Conservation (phyloP, 2,888 invertebrate genomes). For the Coremacera marginata region DNA sequence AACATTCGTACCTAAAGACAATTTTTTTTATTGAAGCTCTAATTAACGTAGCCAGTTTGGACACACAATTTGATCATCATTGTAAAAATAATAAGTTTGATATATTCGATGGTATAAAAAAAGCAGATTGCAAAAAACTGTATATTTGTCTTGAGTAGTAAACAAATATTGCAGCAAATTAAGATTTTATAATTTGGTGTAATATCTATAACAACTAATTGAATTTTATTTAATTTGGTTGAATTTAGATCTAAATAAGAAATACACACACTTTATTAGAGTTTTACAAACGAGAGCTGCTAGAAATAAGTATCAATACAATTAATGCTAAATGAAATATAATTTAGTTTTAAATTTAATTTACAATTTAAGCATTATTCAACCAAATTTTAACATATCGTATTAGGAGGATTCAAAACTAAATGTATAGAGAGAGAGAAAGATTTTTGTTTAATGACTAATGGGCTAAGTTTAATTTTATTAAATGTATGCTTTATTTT, state of each 20-base stretch:
- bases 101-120: conserved; percentile 3
- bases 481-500: too few relatives aligned
- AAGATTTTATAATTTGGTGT: background rate
- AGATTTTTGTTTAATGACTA: too few relatives aligned
- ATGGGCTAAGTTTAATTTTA: background rate
- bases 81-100: background rate
- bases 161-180: conserved; percentile 25
- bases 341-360: background rate
- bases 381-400: background rate
- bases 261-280: too few relatives aligned
- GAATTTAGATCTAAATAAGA: too few relatives aligned
- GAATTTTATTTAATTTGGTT: too few relatives aligned
- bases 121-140: too few relatives aligned
- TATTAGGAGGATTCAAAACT: background rate
- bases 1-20: too few relatives aligned
- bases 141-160: background rate
- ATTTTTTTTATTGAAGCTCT: background rate
- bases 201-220: background rate
- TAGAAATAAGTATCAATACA: conserved; percentile 1
- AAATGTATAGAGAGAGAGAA: too few relatives aligned
- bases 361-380: background rate
- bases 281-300: too few relatives aligned
- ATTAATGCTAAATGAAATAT: background rate
- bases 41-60: background rate
- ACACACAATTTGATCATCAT: background rate